Conservation (phyloP, 2,113 vertebrate species). For the Zeus faber region DNA sequence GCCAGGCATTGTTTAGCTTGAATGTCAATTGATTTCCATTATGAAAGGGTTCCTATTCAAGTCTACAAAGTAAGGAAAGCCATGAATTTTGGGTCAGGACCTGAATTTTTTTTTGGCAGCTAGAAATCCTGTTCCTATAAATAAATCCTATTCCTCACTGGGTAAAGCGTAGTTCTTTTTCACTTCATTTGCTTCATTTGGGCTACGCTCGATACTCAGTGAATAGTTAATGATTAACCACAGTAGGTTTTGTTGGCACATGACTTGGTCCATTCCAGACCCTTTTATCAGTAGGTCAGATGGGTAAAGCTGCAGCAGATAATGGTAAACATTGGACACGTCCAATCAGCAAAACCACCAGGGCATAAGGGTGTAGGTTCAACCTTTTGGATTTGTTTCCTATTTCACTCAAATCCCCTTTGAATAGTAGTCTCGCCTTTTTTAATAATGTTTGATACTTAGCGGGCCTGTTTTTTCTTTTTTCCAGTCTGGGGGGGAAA, state of each 20-base stretch:
- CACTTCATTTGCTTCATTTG: neutral
- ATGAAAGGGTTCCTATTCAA: too few species aligned
- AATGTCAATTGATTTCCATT: too few species aligned
- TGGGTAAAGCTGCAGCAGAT: neutral
- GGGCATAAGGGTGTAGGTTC: too few species aligned
- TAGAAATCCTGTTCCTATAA: too few species aligned
- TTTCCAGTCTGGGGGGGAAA: too few species aligned
- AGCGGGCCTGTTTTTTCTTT: neutral
- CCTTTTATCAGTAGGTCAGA: constrained; percentile 16
- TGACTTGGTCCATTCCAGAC: constrained; percentile 1
- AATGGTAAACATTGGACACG: neutral
- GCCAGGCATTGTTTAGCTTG: too few species aligned
- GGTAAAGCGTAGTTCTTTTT: neutral
- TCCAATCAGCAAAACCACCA: constrained; percentile 5
- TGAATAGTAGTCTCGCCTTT: neutral
- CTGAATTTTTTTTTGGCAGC: too few species aligned
- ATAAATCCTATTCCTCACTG: too few species aligned
- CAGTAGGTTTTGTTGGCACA: neutral
- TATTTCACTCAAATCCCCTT: neutral
- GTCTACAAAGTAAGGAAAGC: too few species aligned
- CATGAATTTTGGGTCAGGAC: too few species aligned
- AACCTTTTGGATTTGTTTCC: neutral
- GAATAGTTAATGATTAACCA: constrained; percentile 28
- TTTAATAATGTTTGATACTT: neutral
- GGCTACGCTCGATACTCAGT: neutral